phyloP scores from a whole-genome alignment of 2,888 invertebrate species.

The Rapana venosa region DNA sequence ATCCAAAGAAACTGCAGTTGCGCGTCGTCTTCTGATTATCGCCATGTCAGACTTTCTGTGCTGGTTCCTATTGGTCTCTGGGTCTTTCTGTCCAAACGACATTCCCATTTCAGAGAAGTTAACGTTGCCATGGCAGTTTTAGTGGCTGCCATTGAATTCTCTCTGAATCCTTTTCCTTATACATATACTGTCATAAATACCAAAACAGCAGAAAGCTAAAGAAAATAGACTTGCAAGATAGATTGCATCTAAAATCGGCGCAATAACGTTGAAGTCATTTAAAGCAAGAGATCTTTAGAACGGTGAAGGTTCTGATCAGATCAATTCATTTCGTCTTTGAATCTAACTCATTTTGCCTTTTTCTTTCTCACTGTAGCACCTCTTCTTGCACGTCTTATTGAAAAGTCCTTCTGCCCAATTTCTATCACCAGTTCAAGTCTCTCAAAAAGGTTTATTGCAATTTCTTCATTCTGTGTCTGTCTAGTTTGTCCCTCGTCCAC shows the following conservation, averaged over 20 bases:
- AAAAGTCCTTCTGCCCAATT: too few relatives aligned
- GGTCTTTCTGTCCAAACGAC: not conserved
- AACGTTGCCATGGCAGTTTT: constrained; percentile 9
- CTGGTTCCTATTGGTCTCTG: constrained; percentile 29
- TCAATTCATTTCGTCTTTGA: too few relatives aligned
- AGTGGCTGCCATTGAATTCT: constrained; percentile 12
- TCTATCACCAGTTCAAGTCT: too few relatives aligned
- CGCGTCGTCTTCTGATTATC: constrained; percentile 10
- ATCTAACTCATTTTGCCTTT: too few relatives aligned
- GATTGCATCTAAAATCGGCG: not conserved
- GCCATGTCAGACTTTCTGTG: constrained; percentile 33
- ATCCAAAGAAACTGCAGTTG: not conserved
- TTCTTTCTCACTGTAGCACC: too few relatives aligned
- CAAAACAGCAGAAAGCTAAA: not conserved
- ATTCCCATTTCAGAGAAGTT: not conserved
- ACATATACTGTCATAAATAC: not conserved
- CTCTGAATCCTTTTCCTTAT: constrained; percentile 18
- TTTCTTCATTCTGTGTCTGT: too few relatives aligned
- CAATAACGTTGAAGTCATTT: not conserved
- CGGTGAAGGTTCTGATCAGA: too few relatives aligned
- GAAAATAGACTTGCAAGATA: not conserved
- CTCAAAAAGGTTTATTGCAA: too few relatives aligned
- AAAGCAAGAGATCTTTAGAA: too few relatives aligned
- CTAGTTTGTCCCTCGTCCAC: too few relatives aligned
- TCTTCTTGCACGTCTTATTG: too few relatives aligned